Evolutionary conservation across 2,797 vertebrate species (phyloP), one percentile per base, ranked within the genome.

Genomic region (Aldrovandia affinis): DNA sequence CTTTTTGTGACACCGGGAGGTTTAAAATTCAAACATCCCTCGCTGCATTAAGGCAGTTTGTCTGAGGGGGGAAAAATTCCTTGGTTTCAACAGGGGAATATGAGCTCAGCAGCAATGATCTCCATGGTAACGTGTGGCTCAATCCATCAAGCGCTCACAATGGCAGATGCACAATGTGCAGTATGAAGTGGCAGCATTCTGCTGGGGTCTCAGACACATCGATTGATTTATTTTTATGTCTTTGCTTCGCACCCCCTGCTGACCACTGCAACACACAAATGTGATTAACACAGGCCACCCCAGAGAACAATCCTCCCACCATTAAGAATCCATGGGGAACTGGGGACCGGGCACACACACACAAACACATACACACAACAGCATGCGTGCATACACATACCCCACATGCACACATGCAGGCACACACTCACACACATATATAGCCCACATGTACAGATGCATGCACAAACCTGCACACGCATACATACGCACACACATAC

Each of bases 121-220:
- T 94, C 97, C 96, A 96, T 97, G 96, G 96, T 93, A 98, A 98
- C 97, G 28, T 89, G 91, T 89, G 85, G 95, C 94, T 94, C 94
- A 84, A 93, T 94, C 94, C 92, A 92, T 92, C 92, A 92, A 94
- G 89, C 92, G 91, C 92, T 92, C 44, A 91, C 92, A 92, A 91
- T 90, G 90, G 90, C 89, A 94, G 93, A 94, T 87, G 90, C 92
- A 94, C 94, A 94, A 96, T 94, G 95, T 90, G 88, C 88, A 86
- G 92, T 92, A 94, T 33, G 86, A 93, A 92, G 93, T 90, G 81
- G 50, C 81, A 63, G 78, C 47, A 54, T 70, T 80, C 80, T 59
- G 59, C 55, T 75, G 81, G 83, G 75, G 61, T 84, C 59, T 79
- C 61, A 30, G 78, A 65, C 78, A 57, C 61, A 54, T 33, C 7